phyloP scores from a whole-genome alignment of 2,113 vertebrate genomes.

The Alaudala cheleensis region DNA sequence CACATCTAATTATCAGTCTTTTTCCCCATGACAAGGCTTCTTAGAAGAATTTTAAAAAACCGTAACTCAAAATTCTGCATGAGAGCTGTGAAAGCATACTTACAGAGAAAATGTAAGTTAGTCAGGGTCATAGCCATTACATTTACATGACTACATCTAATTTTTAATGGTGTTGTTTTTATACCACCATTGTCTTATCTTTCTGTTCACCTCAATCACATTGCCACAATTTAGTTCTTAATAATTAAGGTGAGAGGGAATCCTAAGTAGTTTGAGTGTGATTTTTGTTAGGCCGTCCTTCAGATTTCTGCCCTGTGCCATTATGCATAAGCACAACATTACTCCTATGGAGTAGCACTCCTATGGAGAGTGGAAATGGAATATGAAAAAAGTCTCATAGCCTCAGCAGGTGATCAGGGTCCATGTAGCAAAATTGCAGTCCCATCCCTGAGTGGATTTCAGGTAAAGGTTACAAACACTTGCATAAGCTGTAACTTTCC shows the following conservation, averaged over 20 bases:
- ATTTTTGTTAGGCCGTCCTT: background rate
- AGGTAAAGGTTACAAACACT: background rate
- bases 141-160: background rate
- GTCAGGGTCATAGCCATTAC: background rate
- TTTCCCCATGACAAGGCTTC: background rate
- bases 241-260: background rate
- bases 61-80: background rate
- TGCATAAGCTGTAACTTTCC: background rate
- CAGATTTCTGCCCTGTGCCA: background rate
- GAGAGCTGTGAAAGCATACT: background rate
- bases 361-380: background rate
- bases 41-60: background rate
- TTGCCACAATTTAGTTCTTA: background rate
- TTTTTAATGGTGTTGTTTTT: background rate
- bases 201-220: background rate
- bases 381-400: background rate
- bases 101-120: background rate
- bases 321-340: background rate
- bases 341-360: background rate
- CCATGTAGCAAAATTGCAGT: accelerated
- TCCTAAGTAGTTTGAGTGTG: background rate
- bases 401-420: background rate
- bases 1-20: background rate
- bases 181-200: background rate
- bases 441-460: background rate